Evolutionary conservation across 1,140 invertebrate species (phyloP), one percentile per base, ranked within the genome.

Genomic region (Agrilus planipennis): DNA sequence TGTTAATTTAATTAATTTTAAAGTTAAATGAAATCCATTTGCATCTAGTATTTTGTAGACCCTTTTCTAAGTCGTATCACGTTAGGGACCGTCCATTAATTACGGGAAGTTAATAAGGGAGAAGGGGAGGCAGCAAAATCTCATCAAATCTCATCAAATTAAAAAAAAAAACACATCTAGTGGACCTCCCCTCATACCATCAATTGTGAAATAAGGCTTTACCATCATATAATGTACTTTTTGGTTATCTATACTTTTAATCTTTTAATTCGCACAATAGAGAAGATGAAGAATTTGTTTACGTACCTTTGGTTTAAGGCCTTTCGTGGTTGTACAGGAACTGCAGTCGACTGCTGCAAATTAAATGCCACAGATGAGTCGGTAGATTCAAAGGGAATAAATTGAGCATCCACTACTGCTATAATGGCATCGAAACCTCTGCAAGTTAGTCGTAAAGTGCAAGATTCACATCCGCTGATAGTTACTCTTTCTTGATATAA

Each of bases 401-500:
- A 45, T 34, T 9, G 42, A 50, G 46, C 49, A 36, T 60, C 48
- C 20, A 57, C 22, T 19, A 60, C 49, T n/a, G 49, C 54, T 19
- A 60, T 57, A 32, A 56, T 49, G 18, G 55, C 47, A 35, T 40
- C 50, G 4, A 57, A 45, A 38, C 51, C 49, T 11, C 55, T 46
- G 39, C 57, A 60, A 27, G 57, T 57, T 12, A 60, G 39, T 36
- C 47, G 45, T 16, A 60, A 35, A 21, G 36, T 41, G 32, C 53
- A 57, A 32, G 49, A 48, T 19, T 54, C 55, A 40, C 53, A 60
- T 38, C 51, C 51, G 22, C 42, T 54, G 12, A 45, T 45, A 47
- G 49, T 39, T n/a, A 60, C 54, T 34, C 48, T 50, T 52, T 60
- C 57, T 59, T 41, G 5, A 56, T 52, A 29, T 23, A 39, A 34